Evolutionary conservation across 2,113 vertebrate species (phyloP).

Genomic region (Electrona antarctica): DNA sequence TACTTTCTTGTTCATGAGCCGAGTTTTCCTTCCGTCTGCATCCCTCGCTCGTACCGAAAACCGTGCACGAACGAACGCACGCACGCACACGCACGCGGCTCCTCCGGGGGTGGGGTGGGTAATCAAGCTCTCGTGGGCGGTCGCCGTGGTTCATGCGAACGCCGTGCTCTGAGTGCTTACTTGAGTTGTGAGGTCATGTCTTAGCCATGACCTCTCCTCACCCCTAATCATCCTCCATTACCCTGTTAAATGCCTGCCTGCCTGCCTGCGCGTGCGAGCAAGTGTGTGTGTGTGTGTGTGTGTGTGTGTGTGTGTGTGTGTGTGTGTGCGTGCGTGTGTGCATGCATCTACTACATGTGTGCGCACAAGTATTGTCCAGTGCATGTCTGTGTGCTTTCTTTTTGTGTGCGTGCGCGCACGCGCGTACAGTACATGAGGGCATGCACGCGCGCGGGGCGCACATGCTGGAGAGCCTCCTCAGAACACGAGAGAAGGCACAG

Average conservation of each 20-base stretch:
- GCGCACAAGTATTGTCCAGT: too few relatives aligned
- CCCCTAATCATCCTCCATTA: constrained; percentile 73
- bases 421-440: not conserved
- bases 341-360: not conserved
- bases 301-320: constrained; percentile 9
- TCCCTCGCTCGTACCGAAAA: not conserved
- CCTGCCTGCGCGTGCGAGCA: not conserved
- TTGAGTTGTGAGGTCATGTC: constrained; percentile 70
- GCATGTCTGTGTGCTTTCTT: too few relatives aligned
- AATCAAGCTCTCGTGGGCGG: constrained; percentile 73
- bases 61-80: constrained; percentile 7
- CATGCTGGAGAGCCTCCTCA: constrained; percentile 50
- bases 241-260: constrained; percentile 35
- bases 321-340: constrained; percentile 10
- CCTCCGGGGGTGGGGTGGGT: constrained; percentile 62
- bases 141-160: constrained; percentile 55
- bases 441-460: too few relatives aligned
- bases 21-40: constrained; percentile 46
- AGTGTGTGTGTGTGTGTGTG: not conserved
- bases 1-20: too few relatives aligned
- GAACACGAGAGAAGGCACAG: constrained; percentile 23
- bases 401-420: constrained; percentile 12
- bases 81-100: constrained; percentile 10
- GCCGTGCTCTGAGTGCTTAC: constrained; percentile 59
- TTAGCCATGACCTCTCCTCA: constrained; percentile 52